A percentile compares a stretch with the other conserved stretches of the same genome.
Evolutionary conservation across 1,140 invertebrate species (phyloP).

Genomic region (Drosophila subobscura): DNA sequence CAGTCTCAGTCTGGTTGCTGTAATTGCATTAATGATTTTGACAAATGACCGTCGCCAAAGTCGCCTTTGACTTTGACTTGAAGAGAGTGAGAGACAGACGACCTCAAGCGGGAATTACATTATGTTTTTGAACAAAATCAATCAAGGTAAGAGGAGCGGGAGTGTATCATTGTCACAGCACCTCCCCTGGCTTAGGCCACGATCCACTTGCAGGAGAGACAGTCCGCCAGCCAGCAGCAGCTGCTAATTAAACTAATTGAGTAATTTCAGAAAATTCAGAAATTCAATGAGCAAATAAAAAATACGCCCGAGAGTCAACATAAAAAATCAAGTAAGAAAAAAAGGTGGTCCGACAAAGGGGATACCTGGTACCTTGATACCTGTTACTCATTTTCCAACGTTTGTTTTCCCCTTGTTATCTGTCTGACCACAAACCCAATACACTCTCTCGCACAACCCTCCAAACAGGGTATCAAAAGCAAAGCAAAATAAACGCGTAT

Average conservation of each 20-base stretch:
- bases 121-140: conserved; percentile 25
- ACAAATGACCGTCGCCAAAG: conserved; percentile 73
- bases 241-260: conserved; percentile 82
- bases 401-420: no score
- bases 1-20: conserved; percentile 43
- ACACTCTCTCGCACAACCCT: no score
- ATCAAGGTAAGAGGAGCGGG: conserved; percentile 32
- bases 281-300: conserved; percentile 79
- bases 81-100: conserved; percentile 32
- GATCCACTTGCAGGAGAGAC: conserved; percentile 66
- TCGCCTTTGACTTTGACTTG: conserved; percentile 56
- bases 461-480: conserved; percentile 4
- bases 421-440: no score
- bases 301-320: conserved; percentile 23
- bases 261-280: conserved; percentile 73
- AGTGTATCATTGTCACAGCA: conserved; percentile 13
- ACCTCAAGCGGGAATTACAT: conserved; percentile 5
- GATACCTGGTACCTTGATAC: no score
- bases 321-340: neutral
- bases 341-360: no score
- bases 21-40: conserved; percentile 83
- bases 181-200: conserved; percentile 28
- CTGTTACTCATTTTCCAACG: no score
- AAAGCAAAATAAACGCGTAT: conserved; percentile 13
- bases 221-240: conserved; percentile 47